phyloP scores from a whole-genome alignment of 2,888 invertebrate genomes.

The Cheilosia pagana region DNA sequence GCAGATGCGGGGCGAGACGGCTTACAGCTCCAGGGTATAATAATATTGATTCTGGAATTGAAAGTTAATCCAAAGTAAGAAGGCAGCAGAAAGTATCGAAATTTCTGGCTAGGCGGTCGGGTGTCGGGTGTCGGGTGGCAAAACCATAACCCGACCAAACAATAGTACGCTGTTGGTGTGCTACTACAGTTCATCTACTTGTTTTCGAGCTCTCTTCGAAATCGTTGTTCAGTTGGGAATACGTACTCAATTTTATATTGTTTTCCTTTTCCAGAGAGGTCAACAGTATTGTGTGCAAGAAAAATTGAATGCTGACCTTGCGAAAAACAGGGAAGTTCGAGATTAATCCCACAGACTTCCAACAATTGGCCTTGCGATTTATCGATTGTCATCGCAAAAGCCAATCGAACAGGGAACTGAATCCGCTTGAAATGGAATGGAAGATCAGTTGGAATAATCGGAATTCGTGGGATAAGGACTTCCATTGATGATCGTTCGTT shows the following conservation, averaged over 20 bases:
- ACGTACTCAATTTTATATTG: conserved; percentile 2
- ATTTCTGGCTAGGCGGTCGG: conserved; percentile 17
- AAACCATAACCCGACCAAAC: conserved; percentile 43
- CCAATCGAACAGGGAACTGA: too few relatives aligned
- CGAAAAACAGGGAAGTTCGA: too few relatives aligned
- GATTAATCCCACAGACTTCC: too few relatives aligned
- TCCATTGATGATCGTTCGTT: too few relatives aligned
- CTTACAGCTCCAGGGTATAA: conserved; percentile 62
- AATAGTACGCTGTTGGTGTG: conserved; percentile 11
- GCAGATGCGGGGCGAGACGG: conserved; percentile 8
- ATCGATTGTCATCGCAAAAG: too few relatives aligned
- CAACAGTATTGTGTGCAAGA: conserved; percentile 10
- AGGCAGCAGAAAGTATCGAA: conserved; percentile 24
- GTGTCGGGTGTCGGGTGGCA: conserved; percentile 21
- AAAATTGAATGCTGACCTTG: neutral
- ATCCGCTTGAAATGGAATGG: too few relatives aligned
- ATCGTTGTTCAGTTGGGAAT: conserved; percentile 13
- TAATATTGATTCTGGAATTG: conserved; percentile 73
- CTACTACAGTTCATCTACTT: conserved; percentile 8
- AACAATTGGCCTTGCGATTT: too few relatives aligned
- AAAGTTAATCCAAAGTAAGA: conserved; percentile 64
- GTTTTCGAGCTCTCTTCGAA: conserved; percentile 7
- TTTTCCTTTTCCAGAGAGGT: neutral
- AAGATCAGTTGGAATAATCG: too few relatives aligned
- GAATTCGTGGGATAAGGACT: too few relatives aligned